A percentile compares a stretch with the other conserved stretches of the same genome.
phyloP scores from a whole-genome alignment of 2,888 invertebrate genomes.

The Drosophila affinis region DNA sequence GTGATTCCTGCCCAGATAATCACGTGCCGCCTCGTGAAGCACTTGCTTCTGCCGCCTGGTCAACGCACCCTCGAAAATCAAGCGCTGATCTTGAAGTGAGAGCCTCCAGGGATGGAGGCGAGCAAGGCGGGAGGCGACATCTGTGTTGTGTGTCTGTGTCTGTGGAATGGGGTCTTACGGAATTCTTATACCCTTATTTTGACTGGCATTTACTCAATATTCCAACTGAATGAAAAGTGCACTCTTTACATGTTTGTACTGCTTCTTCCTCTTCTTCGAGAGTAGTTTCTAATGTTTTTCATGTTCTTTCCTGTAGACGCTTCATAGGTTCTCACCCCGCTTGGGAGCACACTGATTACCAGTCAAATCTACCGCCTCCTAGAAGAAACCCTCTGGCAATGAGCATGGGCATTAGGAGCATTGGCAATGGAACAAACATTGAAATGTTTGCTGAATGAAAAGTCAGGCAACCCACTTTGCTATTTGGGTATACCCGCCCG shows the following conservation, averaged over 20 bases:
- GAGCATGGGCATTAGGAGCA: too few relatives aligned
- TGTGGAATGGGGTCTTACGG: neutral
- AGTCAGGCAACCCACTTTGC: neutral
- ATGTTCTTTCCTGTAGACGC: too few relatives aligned
- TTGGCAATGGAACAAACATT: neutral
- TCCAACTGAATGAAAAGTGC: too few relatives aligned
- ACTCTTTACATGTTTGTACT: too few relatives aligned
- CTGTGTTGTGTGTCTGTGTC: neutral
- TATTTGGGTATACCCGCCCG: constrained; percentile 23
- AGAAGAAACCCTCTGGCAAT: too few relatives aligned
- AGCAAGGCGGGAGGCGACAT: neutral
- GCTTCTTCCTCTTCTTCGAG: neutral
- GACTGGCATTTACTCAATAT: too few relatives aligned
- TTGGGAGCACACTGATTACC: too few relatives aligned
- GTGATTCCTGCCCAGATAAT: constrained; percentile 39
- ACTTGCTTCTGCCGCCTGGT: constrained; percentile 6
- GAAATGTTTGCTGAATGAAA: neutral
- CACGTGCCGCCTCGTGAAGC: constrained; percentile 28
- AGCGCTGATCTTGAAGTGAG: neutral
- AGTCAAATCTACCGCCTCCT: neutral
- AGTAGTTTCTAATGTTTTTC: too few relatives aligned
- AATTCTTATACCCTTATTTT: neutral
- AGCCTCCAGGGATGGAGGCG: neutral
- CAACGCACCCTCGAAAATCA: constrained; percentile 37
- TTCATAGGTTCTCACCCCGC: too few relatives aligned